Evolutionary conservation across 2,888 invertebrate genomes (phyloP), one percentile per base, ranked within the genome.

Genomic region (Allacma fusca): DNA sequence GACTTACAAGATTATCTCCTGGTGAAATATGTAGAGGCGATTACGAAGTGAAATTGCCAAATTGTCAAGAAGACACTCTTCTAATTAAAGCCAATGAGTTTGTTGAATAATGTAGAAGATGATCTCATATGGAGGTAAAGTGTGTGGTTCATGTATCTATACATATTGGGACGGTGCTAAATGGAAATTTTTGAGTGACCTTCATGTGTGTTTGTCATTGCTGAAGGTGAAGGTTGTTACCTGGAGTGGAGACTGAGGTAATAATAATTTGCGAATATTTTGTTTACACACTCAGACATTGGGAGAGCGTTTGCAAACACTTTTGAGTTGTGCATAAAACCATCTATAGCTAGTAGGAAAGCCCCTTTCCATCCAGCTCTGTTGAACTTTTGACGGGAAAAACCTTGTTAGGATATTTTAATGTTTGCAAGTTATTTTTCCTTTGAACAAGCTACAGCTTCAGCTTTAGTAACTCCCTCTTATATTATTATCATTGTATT

Each of bases 161-260:
- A 40, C 40, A 13, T 40, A 13, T 40, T n/a, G n/a, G n/a, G 40
- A 9, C 13, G 13, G 7, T 40, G 40, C 5, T 9, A 40, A 13
- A 59, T 59, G 59, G 59, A 59, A 59, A 59, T 59, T 59, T 23
- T 21, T 59, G 19, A 59, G 19, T 13, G 59, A 59, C 59, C 59
- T 59, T 59, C 59, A 59, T 19, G 7, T 40, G 7, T 40, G 40
- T 59, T 59, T 59, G 59, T 59, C 59, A 59, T 59, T 59, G 59
- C 59, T 59, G 59, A 59, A 59, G 59, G 59, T 59, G 59, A 59
- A 59, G 59, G 59, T 23, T 59, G n/a, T 59, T 59, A 59, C 59
- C 59, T 59, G 59, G 59, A 59, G n/a, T 13, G n/a, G 19, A 21
- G 19, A 59, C 59, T 7, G 40, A 59, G 19, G n/a, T 59, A 21